Conservation (phyloP, 2,888 invertebrate genomes). For the Amphipyra berbera region DNA sequence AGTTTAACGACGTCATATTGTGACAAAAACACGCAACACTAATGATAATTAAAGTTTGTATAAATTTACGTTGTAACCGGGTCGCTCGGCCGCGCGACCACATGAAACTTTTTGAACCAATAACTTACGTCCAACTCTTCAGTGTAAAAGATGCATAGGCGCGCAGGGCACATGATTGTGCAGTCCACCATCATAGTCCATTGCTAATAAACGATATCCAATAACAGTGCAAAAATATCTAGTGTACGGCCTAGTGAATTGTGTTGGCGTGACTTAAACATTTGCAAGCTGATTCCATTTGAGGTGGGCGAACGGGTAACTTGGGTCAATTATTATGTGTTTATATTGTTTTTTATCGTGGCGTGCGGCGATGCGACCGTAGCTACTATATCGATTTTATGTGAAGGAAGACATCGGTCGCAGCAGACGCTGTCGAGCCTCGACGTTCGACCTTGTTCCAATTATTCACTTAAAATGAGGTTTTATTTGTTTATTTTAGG, state of each 20-base stretch:
- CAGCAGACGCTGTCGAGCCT: conserved; percentile 71
- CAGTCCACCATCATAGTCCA: conserved; percentile 65
- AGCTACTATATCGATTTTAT: conserved; percentile 83
- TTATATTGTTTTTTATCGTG: conserved; percentile 63
- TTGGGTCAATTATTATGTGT: conserved; percentile 46
- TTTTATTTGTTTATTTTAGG: conserved; percentile 37
- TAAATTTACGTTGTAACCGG: conserved; percentile 15
- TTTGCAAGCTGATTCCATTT: conserved; percentile 81
- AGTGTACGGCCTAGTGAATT: conserved; percentile 47
- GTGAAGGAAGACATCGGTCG: conserved; percentile 77
- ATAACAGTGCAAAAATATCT: conserved; percentile 54
- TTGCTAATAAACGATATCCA: conserved; percentile 67
- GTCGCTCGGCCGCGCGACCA: conserved; percentile 26
- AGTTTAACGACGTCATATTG: conserved; percentile 22
- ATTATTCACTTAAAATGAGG: conserved; percentile 66
- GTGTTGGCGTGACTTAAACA: conserved; percentile 55
- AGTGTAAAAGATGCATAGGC: conserved; percentile 78
- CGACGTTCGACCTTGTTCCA: conserved; percentile 82
- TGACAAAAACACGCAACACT: not conserved
- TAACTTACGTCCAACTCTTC: conserved; percentile 63
- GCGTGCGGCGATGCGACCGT: conserved; percentile 66
- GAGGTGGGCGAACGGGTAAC: conserved; percentile 71
- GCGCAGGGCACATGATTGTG: conserved; percentile 68
- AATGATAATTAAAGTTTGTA: not conserved
- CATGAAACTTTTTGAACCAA: conserved; percentile 62